phyloP scores from a whole-genome alignment of 92 coral and sea anemone species.

The Porites rus region DNA sequence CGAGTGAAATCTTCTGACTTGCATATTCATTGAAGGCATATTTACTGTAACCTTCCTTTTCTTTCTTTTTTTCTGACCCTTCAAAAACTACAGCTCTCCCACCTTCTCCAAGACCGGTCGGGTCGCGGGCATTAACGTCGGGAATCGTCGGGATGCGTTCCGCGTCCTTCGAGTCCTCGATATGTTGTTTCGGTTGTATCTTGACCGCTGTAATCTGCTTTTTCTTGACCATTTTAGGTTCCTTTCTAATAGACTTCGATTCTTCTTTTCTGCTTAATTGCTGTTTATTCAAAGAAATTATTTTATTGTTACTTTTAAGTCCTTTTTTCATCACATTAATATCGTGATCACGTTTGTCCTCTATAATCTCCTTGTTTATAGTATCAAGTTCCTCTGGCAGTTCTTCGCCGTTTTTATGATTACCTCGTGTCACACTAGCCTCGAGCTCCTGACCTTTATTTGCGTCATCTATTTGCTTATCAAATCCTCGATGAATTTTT shows the following conservation, averaged over 20 bases:
- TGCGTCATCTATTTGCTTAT: not conserved
- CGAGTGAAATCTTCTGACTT: slow-evolving; percentile 83
- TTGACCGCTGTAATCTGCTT: slow-evolving; percentile 28
- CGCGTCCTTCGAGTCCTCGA: slow-evolving; percentile 8
- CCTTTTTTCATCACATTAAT: not conserved
- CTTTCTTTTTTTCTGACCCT: slow-evolving; percentile 68
- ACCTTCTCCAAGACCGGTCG: slow-evolving; percentile 87
- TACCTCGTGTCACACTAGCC: slow-evolving; percentile 32
- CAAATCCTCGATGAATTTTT: not conserved
- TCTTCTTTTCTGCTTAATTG: not conserved
- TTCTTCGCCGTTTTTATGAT: not conserved
- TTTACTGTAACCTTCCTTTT: slow-evolving; percentile 77
- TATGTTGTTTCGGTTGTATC: not conserved
- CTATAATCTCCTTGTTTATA: slow-evolving; percentile 6
- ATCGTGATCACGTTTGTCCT: not conserved
- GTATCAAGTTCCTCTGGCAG: slow-evolving; percentile 19
- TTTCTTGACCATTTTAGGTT: slow-evolving; percentile 7
- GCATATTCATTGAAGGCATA: slow-evolving; percentile 88
- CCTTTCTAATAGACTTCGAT: not conserved
- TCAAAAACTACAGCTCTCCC: slow-evolving; percentile 78
- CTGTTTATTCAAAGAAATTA: not conserved
- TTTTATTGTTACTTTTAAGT: not conserved
- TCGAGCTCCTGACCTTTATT: not conserved
- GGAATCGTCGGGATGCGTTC: not conserved
- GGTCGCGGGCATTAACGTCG: slow-evolving; percentile 50